Evolutionary conservation across 2,797 vertebrate species (phyloP).

Genomic region (Rhincodon typus): DNA sequence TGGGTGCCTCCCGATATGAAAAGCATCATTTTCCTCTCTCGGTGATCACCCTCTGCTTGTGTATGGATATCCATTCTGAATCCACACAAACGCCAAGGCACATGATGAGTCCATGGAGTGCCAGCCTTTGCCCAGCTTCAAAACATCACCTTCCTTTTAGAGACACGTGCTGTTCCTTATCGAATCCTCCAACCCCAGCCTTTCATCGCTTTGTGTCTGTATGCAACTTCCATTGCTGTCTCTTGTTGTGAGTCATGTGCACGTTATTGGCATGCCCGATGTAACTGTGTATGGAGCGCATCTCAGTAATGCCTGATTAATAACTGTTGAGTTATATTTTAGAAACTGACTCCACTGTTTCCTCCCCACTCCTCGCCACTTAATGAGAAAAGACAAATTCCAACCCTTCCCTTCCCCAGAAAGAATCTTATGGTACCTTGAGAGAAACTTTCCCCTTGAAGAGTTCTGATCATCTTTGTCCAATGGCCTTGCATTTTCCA

Average conservation of each 20-base stretch:
- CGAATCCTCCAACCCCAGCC: neutral
- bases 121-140: neutral
- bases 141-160: neutral
- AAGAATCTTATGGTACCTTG: neutral
- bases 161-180: neutral
- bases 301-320: neutral
- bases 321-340: slow-evolving; percentile 9
- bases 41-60: neutral
- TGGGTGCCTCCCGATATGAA: neutral
- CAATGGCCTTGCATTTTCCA: neutral
- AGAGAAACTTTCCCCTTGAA: neutral
- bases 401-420: neutral
- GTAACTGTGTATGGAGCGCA: neutral
- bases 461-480: neutral
- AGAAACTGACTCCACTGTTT: neutral
- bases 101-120: neutral
- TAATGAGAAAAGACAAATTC: neutral
- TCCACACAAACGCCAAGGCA: neutral
- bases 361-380: neutral
- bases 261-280: neutral
- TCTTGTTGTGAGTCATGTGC: neutral
- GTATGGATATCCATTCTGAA: neutral
- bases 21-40: neutral
- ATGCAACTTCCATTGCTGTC: neutral
- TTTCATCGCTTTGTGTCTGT: neutral